Evolutionary conservation across 2,113 vertebrate species (phyloP), one percentile per base, ranked within the genome.

Genomic region (Sceloporus undulatus): DNA sequence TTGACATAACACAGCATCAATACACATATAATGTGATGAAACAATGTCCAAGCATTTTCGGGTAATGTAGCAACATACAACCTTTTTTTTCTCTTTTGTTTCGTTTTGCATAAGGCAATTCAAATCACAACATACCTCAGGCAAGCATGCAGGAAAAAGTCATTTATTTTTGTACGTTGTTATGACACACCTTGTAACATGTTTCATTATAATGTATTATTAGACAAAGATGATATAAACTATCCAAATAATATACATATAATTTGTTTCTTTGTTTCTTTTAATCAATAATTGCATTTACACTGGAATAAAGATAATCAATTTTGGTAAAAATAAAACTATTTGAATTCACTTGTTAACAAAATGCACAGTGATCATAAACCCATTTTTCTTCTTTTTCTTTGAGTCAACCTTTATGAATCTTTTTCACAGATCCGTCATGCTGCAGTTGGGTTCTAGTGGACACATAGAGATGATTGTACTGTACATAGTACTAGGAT

Each of bases 351-450:
- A 94, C 94, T 95, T 94, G 90, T 96, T 95, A 96, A 95, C 93
- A 97, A 97, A 97, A 97, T 97, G 96, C 97, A 97, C 97, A 97
- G 96, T 97, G 96, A 97, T 97, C 89, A 95, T 95, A 94, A 97
- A 96, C 90, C 92, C 89, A 92, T 79, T 94, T 95, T 68, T 52
- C 23, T n/a, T 40, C 56, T 10, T 77, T 84, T 93, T 95, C 94
- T 93, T 90, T 90, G 94, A 89, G 68, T 42, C 88, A 82, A 73
- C 94, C 91, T 94, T 90, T 94, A 93, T 78, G 65, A 90, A 92
- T 93, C 0, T 19, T 94, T 0, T 48, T 40, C 52, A 4, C 91
- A 94, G 93, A 95, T 95, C 92, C 84, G 68, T n/a, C 89, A 74
- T 2, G 87, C 66, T 88, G 92, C 90, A 91, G 92, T 95, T 92